Conservation (phyloP, 1,140 invertebrate genomes). For the Bombus fervidus region DNA sequence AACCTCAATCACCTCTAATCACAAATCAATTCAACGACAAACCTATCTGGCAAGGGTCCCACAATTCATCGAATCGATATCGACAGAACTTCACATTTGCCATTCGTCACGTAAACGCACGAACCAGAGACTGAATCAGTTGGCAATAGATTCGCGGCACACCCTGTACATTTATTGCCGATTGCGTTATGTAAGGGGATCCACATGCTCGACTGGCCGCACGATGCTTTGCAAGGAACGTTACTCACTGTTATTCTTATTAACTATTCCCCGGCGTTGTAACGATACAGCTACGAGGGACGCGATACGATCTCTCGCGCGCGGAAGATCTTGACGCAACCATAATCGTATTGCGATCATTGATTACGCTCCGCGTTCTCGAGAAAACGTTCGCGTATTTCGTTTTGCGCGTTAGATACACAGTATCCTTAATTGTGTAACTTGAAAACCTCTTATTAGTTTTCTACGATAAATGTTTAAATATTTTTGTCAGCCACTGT, state of each 20-base stretch:
- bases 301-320: conserved; percentile 6
- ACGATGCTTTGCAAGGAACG: conserved; percentile 54
- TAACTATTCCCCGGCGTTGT: conserved; percentile 55
- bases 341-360: conserved; percentile 56
- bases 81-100: too few species aligned
- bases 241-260: conserved; percentile 66
- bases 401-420: not conserved
- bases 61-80: not conserved
- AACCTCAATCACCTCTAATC: not conserved
- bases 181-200: conserved; percentile 63
- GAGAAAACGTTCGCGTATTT: not conserved
- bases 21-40: not conserved
- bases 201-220: conserved; percentile 52
- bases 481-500: too few species aligned
- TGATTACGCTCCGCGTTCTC: conserved; percentile 20
- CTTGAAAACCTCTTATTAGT: too few species aligned
- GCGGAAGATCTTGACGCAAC: conserved; percentile 51
- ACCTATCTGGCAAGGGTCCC: not conserved
- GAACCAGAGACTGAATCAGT: not conserved
- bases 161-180: conserved; percentile 32
- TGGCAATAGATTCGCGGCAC: conserved; percentile 32
- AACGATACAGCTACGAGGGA: conserved; percentile 48
- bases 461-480: too few species aligned
- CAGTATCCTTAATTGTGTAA: too few species aligned
- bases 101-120: not conserved